Percentiles rank a stretch among this genome's conserved stretches.
phyloP scores from a whole-genome alignment of 2,113 vertebrate species.

The Piprites chloris region DNA sequence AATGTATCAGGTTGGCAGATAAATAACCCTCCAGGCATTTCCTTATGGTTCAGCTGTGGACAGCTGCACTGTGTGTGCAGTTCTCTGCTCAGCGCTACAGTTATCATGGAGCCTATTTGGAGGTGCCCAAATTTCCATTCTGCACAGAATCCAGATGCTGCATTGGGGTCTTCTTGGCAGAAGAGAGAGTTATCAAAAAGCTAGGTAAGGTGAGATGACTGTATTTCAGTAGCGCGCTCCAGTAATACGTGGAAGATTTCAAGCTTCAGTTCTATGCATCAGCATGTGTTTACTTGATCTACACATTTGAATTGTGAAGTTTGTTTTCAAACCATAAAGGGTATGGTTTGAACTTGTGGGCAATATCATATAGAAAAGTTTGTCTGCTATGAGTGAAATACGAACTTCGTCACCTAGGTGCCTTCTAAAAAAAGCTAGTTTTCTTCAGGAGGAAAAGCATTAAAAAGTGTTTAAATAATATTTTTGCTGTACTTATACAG shows the following conservation, averaged over 20 bases:
- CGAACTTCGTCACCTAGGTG: neutral
- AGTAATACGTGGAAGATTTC: neutral
- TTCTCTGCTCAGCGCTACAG: neutral
- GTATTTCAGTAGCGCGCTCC: neutral
- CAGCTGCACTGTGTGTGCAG: neutral
- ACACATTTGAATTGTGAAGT: neutral
- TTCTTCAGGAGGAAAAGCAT: neutral
- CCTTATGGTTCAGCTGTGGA: neutral
- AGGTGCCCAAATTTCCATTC: neutral
- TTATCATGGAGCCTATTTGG: neutral
- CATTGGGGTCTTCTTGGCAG: neutral
- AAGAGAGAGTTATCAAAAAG: neutral
- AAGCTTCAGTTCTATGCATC: neutral
- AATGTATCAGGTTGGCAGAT: neutral
- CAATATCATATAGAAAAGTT: neutral
- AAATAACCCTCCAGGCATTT: neutral
- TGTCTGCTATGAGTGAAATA: neutral
- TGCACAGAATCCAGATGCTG: neutral
- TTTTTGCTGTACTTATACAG: neutral
- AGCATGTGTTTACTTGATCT: neutral
- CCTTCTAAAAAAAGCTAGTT: neutral
- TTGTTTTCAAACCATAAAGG: neutral
- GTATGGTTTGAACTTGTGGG: neutral
- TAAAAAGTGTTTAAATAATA: neutral
- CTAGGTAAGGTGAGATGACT: neutral